Base-by-base conservation (phyloP, 2,113 vertebrate species). In the Scopus umbretta region DNA sequence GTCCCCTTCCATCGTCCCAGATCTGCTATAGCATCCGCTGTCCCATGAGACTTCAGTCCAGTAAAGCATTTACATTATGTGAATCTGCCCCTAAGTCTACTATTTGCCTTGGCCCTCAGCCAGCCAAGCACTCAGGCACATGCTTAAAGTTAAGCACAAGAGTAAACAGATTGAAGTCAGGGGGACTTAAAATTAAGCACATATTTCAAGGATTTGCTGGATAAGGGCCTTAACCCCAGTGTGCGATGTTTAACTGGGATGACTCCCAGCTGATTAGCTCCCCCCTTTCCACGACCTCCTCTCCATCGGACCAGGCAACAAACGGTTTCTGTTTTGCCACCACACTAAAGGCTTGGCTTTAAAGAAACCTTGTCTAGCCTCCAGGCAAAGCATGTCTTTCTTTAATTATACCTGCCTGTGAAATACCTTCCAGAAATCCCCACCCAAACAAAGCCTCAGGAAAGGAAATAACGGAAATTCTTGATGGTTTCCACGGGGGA, bases 381-480 rank as follows among this genome's bases (percentile, higher is more conserved):
- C 81, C 65, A 74, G 97, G 95, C 86, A 68, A 53, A 92, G 92
- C 47, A 53, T 62, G 81, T 85, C 91, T 95, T 87, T 93, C 91
- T 96, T 94, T 88, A 96, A 96, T 96, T 94, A 95, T 82, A 97
- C 94, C 94, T 97, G 97, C 93, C 90, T 91, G 90, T 91, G 94
- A 96, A 97, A 92, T 94, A 96, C 86, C 93, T 97, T 94, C 95
- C 96, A 92, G 92, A 97, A 96, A 97, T 97, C 96, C 59, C 92
- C 95, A 94, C 92, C 93, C 96, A 97, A 96, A 97, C 97, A 97
- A 97, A 96, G 95, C 94, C 93, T 91, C 36, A 75, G 93, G 87
- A 93, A 93, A 96, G 95, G 96, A 97, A 97, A 96, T 92, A 90
- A 96, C 75, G 80, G 95, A 97, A 97, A 97, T 96, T 95, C 92